Base-by-base conservation (phyloP, 2,888 invertebrate genomes). In the Athripsodes cinereus region DNA sequence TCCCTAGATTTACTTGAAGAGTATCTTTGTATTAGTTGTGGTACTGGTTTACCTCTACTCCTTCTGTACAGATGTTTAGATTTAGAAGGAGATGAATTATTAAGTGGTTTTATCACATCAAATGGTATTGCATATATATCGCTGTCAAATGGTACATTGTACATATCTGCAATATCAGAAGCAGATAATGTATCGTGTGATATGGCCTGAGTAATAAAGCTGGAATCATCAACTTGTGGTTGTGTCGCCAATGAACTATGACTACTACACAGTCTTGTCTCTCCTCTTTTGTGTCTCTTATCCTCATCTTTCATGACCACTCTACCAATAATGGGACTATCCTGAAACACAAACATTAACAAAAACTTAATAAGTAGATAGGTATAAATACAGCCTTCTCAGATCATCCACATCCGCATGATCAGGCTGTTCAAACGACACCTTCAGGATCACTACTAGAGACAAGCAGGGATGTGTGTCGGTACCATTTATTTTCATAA, bases 91-190 rank as follows among this genome's bases (percentile, higher is more conserved):
- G 40, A 40, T 3, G 40, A 40, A 61, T 66, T 67, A 51, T 73
- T 71, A 64, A 80, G 75, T 46, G 87, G 86, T 62, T 82, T 78
- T 18, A 91, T 84, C 73, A 88, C 87, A 72, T 92, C 92, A 61
- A 92, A 84, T 40, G 92, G 92, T 60, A 92, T 86, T 13, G 92
- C 89, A 70, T 92, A 92, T 65, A 92, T 88, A 71, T 92, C 92
- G 66, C 91, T 90, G 69, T 92, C 92, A 66, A 91, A 88, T 63
- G 92, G 92, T 60, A 92, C 92, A 74, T 90, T 92, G 71, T 92
- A 92, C 80, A 92, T 85, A 71, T 91, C 91, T 35, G 85, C 85
- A 60, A 90, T 90, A 68, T 89, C 88, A 62, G 86, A 84, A n/a
- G 86, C 83, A 10, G 81, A 78, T 35, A 92, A 76, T 1, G 90